Conservation (phyloP, 2,797 vertebrate species). For the Helicolenus hilgendorfi region DNA sequence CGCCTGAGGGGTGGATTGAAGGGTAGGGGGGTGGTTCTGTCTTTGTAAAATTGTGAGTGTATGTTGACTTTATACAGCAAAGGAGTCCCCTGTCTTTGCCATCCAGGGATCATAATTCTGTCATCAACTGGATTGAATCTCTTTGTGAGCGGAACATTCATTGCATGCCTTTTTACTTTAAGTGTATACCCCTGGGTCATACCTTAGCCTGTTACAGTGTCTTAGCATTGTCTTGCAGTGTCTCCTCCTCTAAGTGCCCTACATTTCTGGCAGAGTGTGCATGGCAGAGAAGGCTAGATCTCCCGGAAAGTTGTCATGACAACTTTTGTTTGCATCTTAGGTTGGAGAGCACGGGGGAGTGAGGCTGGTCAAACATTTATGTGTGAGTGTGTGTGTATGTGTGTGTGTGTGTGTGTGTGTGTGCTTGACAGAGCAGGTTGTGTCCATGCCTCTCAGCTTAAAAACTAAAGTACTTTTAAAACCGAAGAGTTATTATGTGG, state of each 20-base stretch:
- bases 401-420: slow-evolving; percentile 3
- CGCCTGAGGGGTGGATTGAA: slow-evolving; percentile 2
- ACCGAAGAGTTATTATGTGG: slow-evolving; percentile 41
- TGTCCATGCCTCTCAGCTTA: slow-evolving; percentile 40
- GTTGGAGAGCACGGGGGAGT: slow-evolving; percentile 8
- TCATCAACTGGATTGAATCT: slow-evolving; percentile 13
- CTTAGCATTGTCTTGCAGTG: slow-evolving; percentile 34
- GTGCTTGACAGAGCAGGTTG: slow-evolving; percentile 3
- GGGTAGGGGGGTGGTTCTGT: background rate
- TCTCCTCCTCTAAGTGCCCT: slow-evolving; percentile 44
- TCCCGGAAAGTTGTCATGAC: slow-evolving; percentile 71
- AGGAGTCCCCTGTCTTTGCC: slow-evolving; percentile 18
- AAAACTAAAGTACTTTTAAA: slow-evolving; percentile 53
- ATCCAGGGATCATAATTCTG: background rate
- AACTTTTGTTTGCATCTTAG: slow-evolving; percentile 75
- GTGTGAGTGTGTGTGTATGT: background rate
- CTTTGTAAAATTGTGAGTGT: slow-evolving; percentile 4
- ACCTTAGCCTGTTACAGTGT: slow-evolving; percentile 36
- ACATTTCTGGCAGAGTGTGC: slow-evolving; percentile 56
- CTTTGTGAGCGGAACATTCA: slow-evolving; percentile 6
- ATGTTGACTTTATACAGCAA: slow-evolving; percentile 13
- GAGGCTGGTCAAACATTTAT: slow-evolving; percentile 51
- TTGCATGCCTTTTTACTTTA: slow-evolving; percentile 8
- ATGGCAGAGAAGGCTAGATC: slow-evolving; percentile 29
- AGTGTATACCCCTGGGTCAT: slow-evolving; percentile 9